Percentiles rank a stretch among this genome's conserved stretches.
phyloP scores from a whole-genome alignment of 2,113 vertebrate genomes.

The Patagioenas fasciata region DNA sequence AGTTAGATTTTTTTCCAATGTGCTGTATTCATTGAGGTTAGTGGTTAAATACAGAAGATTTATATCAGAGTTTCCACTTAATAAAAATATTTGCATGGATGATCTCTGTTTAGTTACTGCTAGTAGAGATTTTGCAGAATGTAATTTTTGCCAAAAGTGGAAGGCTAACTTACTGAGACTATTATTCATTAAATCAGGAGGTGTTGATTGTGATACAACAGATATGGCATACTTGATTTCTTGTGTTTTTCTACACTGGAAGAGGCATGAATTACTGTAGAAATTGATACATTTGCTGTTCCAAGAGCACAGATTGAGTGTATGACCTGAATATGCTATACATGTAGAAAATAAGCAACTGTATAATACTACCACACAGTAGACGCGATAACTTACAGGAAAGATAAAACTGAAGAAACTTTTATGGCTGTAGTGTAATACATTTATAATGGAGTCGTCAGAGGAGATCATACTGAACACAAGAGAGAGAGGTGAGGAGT shows the following conservation, averaged over 20 bases:
- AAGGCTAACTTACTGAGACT: not conserved
- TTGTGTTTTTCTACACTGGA: not conserved
- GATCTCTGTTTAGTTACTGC: not conserved
- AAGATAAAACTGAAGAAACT: conserved; percentile 29
- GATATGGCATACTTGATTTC: not conserved
- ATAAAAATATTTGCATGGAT: conserved; percentile 16
- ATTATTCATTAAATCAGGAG: not conserved
- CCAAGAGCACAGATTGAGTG: not conserved
- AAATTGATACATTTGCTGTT: conserved; percentile 1
- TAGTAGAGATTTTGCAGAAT: not conserved
- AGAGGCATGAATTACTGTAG: not conserved
- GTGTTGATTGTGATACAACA: not conserved
- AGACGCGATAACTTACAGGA: not conserved
- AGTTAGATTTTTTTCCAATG: not conserved
- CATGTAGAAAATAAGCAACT: conserved; percentile 22
- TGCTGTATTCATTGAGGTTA: conserved; percentile 40
- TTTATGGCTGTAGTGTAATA: not conserved
- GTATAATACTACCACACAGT: not conserved
- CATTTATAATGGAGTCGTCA: not conserved
- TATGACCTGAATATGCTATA: conserved; percentile 11
- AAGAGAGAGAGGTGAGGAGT: not conserved
- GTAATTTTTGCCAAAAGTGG: not conserved
- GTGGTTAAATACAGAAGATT: conserved; percentile 45
- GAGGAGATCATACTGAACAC: not conserved
- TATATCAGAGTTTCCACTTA: conserved; percentile 28